Percentiles rank a stretch among this genome's conserved stretches.
Evolutionary conservation across 2,888 invertebrate species (phyloP).

Genomic region (Frankliniella intonsa): DNA sequence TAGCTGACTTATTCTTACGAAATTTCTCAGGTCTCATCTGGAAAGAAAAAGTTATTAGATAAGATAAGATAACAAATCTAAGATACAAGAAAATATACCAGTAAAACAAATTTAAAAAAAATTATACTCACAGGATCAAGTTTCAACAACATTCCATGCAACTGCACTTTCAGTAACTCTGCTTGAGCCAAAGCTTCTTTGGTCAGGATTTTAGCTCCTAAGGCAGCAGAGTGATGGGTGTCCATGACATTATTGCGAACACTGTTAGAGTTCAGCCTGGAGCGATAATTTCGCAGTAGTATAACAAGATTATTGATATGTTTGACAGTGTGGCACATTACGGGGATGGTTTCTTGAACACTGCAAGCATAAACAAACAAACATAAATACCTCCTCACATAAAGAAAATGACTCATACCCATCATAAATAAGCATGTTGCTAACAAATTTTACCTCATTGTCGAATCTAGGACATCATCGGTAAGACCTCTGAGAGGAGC

Average conservation of each 20-base stretch:
- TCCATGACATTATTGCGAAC: background rate
- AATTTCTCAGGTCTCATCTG: background rate
- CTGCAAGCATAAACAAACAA: background rate
- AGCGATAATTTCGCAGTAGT: background rate
- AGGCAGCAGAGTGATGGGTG: background rate
- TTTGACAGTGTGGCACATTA: constrained; percentile 8
- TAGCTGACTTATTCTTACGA: background rate
- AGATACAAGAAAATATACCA: background rate
- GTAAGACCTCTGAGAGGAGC: background rate
- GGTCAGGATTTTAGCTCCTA: background rate
- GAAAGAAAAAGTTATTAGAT: background rate
- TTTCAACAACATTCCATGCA: constrained; percentile 11
- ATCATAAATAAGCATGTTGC: background rate
- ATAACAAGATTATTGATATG: constrained; percentile 8
- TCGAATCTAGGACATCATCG: background rate
- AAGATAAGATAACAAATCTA: too few relatives aligned
- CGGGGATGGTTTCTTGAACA: background rate
- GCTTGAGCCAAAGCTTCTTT: background rate
- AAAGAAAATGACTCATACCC: background rate
- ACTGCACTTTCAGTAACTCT: background rate
- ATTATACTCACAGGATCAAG: background rate
- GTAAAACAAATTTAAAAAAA: background rate
- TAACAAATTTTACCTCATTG: background rate
- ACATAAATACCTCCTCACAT: background rate
- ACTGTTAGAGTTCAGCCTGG: background rate